Base-by-base conservation (phyloP, 2,888 invertebrate species). In the Agrotis segetum region DNA sequence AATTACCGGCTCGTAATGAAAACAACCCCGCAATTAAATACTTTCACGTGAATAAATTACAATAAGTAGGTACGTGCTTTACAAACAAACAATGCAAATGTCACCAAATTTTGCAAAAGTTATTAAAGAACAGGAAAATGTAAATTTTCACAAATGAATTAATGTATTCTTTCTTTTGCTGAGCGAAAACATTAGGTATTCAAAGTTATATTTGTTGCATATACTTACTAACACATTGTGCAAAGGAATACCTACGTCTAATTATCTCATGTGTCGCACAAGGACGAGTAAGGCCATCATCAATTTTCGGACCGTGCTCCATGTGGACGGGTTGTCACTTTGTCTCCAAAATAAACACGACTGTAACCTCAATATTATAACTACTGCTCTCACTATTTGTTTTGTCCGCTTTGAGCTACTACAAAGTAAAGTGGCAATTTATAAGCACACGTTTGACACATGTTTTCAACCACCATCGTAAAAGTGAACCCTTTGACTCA, bases 281-380 rank as follows among this genome's bases (percentile, higher is more conserved):
- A 59, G 73, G 46, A 59, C 19, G 40, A 52, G 62, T 74, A 70
- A 71, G 61, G 82, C 82, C 78, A 74, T 82, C 87, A 90, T 89
- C 85, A 90, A 90, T 90, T 88, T 83, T 77, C 82, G 70, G 80
- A 74, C 84, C 80, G 81, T 75, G 82, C 82, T 81, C 85, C 82
- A 81, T 86, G 79, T 79, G 84, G 78, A 85, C 84, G 79, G 77
- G 85, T 79, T 85, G 85, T 85, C 88, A 85, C 79, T 88, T 85
- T 87, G 83, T 85, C 75, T 82, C 69, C 60, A 82, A 82, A 81
- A 86, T 87, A 88, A 88, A 88, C 86, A 88, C 84, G 86, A 83
- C 84, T 84, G 80, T 86, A 69, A 69, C 49, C 53, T 69, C 84
- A 74, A 77, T 69, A 65, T 74, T 67, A 77, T 59, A 77, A 74